Conservation (phyloP, 2,888 invertebrate species). For the Apotomis turbidana region DNA sequence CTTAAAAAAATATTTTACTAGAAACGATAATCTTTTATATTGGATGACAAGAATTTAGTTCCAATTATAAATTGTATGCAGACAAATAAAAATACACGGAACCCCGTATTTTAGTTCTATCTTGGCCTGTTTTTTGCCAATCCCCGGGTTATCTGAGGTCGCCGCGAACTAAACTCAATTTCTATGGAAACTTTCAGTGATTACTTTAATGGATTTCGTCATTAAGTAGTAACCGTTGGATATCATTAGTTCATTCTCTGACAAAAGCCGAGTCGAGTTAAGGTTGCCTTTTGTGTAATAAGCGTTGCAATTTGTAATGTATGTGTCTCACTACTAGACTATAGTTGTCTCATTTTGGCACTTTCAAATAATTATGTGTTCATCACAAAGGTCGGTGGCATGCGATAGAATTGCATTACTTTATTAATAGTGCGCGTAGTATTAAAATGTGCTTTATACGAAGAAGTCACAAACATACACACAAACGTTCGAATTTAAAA, state of each 20-base stretch:
- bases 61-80: no score
- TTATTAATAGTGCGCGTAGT: no score
- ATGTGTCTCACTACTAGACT: not conserved
- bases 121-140: slow-evolving; percentile 14
- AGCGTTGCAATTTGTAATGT: not conserved
- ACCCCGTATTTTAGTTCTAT: not conserved
- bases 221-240: slow-evolving; percentile 15
- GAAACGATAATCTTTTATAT: no score
- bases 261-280: slow-evolving; percentile 5
- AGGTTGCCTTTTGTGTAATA: not conserved
- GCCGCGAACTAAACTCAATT: slow-evolving; percentile 14
- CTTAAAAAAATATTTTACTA: no score
- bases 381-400: no score
- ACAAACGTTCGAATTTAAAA: no score
- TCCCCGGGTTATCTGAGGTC: slow-evolving; percentile 1
- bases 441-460: no score
- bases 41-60: not conserved
- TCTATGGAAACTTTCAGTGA: slow-evolving; percentile 26
- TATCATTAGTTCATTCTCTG: slow-evolving; percentile 11
- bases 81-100: no score
- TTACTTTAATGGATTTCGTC: slow-evolving; percentile 26
- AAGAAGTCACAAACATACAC: no score
- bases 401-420: no score
- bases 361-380: no score
- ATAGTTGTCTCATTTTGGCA: no score